Base-by-base conservation (phyloP, 2,888 invertebrate species). In the Eurytoma adleriae region DNA sequence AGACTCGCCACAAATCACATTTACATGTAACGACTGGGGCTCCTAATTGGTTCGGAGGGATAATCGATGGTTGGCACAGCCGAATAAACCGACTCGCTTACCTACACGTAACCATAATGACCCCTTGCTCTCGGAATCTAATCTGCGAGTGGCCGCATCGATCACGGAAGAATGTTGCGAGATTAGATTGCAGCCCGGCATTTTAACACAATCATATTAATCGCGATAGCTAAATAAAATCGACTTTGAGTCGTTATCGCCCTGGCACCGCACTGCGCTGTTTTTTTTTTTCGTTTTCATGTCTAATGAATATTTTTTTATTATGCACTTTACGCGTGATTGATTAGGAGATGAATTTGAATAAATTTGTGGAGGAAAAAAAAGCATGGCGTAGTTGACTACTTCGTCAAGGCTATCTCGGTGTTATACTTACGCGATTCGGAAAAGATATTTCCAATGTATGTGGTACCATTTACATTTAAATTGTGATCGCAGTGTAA, bases 101-200 rank as follows among this genome's bases (percentile, higher is more conserved):
- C 82, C 85, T 84, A 86, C 84, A 84, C 85, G 83, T 84, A 85
- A 86, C 83, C 81, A 83, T 85, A 86, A 85, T 85, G 85, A 85
- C 83, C 83, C 81, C 84, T 84, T 75, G 81, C 81, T 81, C 59
- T 72, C 74, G 69, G 82, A 85, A 86, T 86, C 83, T 84, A 84
- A 85, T 84, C 83, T 81, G 80, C 79, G 73, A 79, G 83, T 82
- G 82, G 61, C 61, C 74, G 77, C 84, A 83, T 83, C 79, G 83
- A 85, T 85, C 85, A 83, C 82, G 84, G 80, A 82, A 82, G 85
- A 86, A 86, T 83, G 82, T 83, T 83, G 82, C 82, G 83, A 83
- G 84, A 83, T 81, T 81, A 76, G 64, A 20, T 18, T 69, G 20
- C 67, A 56, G 20, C 16, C 24, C 59, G 40, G 50, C 40, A 27